Evolutionary conservation across 2,888 invertebrate species (phyloP), one percentile per base, ranked within the genome.

Genomic region (Pocota personata): DNA sequence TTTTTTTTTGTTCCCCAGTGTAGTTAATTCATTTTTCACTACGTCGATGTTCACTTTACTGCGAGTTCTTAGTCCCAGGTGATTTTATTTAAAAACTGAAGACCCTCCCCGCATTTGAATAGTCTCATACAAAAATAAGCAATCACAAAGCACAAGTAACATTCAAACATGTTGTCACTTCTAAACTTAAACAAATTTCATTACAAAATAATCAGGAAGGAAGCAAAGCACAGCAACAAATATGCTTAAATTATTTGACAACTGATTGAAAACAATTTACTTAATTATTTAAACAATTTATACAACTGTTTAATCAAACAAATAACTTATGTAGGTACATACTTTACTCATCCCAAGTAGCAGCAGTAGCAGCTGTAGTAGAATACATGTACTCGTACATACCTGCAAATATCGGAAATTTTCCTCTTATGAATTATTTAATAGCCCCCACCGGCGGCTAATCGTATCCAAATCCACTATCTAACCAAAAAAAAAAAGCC

Each of bases 341-440:
- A 52, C 32, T 55, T 46, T 55, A 46, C 46, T 66, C 66, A 46
- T 55, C 48, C 50, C 50, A 46, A 32, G 24, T 16, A n/a, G n/a
- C n/a, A 27, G n/a, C 12, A 14, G 52, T n/a, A 30, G 8, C 21
- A 58, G 37, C 35, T n/a, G 24, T 14, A 10, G 62, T 6, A n/a
- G 43, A 21, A 24, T 14, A 30, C 21, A 55, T 10, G n/a, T 24
- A 24, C 24, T 24, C 24, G 24, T 14, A 30, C 21, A 55, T 10
- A 40, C 30, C 57, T 12, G 3, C 16, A 46, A 1, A 6, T 52
- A 62, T 50, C 35, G 82, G 82, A 75, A 82, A 82, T 69, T 82
- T 12, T 75, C 82, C 75, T 62, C 75, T 82, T 50, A 75, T 75
- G 69, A 82, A 75, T 75, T 82, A 82, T 75, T 82, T 60, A 75